Percentiles rank a stretch among this genome's conserved stretches.
Conservation (phyloP, 2,888 invertebrate genomes). For the Nudaria mundana region DNA sequence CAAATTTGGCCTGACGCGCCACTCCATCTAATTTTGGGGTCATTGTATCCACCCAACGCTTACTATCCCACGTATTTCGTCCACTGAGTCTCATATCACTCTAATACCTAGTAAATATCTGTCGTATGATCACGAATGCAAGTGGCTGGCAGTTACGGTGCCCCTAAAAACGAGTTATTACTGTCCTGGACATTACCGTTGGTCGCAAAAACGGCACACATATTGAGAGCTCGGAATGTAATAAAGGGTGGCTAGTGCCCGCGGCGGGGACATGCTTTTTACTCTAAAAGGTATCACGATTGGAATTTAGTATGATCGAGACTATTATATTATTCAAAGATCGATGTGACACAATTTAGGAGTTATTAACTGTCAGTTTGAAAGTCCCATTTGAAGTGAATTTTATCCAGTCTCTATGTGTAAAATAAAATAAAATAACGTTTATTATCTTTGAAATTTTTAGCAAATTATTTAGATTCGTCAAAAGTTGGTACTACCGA, state of each 20-base stretch:
- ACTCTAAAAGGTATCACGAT: slow-evolving; percentile 12
- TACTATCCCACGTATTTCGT: rapidly evolving
- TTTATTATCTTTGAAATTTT: no score
- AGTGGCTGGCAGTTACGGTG: slow-evolving; percentile 27
- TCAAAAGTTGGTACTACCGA: no score
- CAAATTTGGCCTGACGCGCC: no score
- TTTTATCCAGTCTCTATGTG: not conserved
- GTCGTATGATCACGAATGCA: slow-evolving; percentile 10
- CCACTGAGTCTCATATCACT: not conserved
- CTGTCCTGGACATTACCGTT: slow-evolving; percentile 38
- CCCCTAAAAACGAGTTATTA: slow-evolving; percentile 45
- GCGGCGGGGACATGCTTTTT: slow-evolving; percentile 27
- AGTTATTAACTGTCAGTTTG: no score
- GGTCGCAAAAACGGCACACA: slow-evolving; percentile 42
- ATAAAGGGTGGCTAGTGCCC: slow-evolving; percentile 44
- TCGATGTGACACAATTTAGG: not conserved
- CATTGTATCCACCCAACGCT: no score
- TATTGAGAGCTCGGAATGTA: slow-evolving; percentile 51
- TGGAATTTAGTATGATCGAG: slow-evolving; percentile 4
- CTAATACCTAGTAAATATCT: slow-evolving; percentile 5
- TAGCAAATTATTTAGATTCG: no score
- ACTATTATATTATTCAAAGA: not conserved
- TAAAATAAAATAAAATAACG: no score
- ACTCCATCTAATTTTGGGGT: no score
- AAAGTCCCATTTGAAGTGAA: no score